Evolutionary conservation across 2,113 vertebrate species (phyloP).

Genomic region (Mionectes macconnelli): DNA sequence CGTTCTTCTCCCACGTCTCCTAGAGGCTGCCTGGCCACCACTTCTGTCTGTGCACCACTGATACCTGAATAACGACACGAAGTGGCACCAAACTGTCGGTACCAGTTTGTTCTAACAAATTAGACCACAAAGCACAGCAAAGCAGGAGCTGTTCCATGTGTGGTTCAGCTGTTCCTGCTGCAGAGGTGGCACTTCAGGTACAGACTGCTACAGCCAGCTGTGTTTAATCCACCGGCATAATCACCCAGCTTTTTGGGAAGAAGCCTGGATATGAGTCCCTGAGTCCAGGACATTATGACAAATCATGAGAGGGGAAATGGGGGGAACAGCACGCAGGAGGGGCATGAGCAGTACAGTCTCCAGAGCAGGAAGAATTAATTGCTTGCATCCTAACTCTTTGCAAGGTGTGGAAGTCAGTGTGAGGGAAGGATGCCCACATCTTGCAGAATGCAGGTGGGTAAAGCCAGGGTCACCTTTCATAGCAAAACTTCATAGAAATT

Average conservation of each 20-base stretch:
- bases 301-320: background rate
- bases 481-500: slow-evolving; percentile 26
- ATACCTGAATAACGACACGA: fast-evolving
- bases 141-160: background rate
- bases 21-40: background rate
- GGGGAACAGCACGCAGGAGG: background rate
- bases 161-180: background rate
- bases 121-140: fast-evolving
- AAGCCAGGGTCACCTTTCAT: slow-evolving; percentile 58
- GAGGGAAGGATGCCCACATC: background rate
- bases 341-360: background rate
- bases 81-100: fast-evolving
- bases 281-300: background rate
- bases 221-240: background rate
- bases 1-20: background rate
- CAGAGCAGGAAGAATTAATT: background rate
- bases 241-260: background rate
- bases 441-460: background rate
- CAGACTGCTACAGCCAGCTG: background rate
- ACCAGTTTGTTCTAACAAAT: background rate
- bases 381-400: background rate
- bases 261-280: background rate
- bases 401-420: background rate
- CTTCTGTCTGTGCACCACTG: background rate
- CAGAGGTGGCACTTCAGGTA: background rate